Conservation (phyloP, 2,888 invertebrate genomes). For the Drosophila pseudotakahashii region DNA sequence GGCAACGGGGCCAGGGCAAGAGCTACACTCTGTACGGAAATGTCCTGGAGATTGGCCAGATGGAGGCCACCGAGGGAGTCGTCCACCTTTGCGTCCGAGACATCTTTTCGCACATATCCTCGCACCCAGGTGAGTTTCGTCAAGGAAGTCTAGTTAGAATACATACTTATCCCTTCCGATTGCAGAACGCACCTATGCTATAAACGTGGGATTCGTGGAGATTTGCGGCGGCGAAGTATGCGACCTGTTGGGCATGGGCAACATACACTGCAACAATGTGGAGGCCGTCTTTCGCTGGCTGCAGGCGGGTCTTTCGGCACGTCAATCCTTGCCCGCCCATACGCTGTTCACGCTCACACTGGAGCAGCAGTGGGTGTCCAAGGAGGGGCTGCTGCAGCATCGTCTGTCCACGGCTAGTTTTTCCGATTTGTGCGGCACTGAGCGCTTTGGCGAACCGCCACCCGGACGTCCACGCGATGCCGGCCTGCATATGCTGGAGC, state of each 20-base stretch:
- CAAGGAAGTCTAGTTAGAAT: too few relatives aligned
- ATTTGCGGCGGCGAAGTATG: constrained; percentile 88
- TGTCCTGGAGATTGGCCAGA: constrained; percentile 86
- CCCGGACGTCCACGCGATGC: constrained; percentile 86
- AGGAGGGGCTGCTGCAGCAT: constrained; percentile 89
- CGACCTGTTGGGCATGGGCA: constrained; percentile 86
- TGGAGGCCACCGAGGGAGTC: constrained; percentile 88
- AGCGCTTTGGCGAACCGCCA: constrained; percentile 85
- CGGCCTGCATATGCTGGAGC: constrained; percentile 88
- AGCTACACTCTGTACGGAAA: constrained; percentile 90
- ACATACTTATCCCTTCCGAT: background rate
- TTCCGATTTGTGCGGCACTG: constrained; percentile 88
- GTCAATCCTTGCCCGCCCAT: constrained; percentile 84
- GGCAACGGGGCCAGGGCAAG: constrained; percentile 89
- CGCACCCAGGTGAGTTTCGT: constrained; percentile 84
- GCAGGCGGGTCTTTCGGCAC: constrained; percentile 87
- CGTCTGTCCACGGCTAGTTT: constrained; percentile 90
- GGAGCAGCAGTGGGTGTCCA: constrained; percentile 90
- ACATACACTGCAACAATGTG: constrained; percentile 87
- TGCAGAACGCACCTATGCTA: constrained; percentile 87
- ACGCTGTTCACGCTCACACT: constrained; percentile 90
- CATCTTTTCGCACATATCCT: constrained; percentile 88
- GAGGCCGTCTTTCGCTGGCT: constrained; percentile 90
- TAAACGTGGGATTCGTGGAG: constrained; percentile 90
- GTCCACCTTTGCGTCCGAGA: constrained; percentile 90